Percentiles rank a stretch among this genome's conserved stretches.
Evolutionary conservation across 2,888 invertebrate genomes (phyloP).

Genomic region (Kryphioiulus occultus): DNA sequence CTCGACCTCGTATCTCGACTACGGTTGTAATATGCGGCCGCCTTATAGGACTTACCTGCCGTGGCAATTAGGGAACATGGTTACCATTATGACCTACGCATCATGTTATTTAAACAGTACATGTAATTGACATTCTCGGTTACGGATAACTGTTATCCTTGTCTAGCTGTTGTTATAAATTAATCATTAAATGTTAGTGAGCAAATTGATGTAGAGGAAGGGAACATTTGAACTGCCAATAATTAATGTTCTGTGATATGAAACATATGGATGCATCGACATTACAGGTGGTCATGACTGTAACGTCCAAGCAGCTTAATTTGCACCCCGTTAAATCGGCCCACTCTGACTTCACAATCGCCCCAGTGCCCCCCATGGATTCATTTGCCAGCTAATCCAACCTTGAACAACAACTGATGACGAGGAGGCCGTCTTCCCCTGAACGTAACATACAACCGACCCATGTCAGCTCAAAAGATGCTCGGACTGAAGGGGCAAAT

Average conservation of each 20-base stretch:
- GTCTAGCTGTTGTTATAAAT: too few species aligned
- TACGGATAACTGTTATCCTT: too few species aligned
- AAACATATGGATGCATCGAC: not conserved
- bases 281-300: not conserved
- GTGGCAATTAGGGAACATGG: not conserved
- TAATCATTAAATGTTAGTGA: not conserved
- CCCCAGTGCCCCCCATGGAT: constrained; percentile 36
- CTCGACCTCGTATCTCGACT: not conserved
- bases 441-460: constrained; percentile 37
- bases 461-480: constrained; percentile 41
- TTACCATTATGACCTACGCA: not conserved
- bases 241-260: not conserved
- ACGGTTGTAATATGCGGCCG: not conserved
- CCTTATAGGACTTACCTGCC: not conserved
- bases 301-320: not conserved
- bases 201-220: not conserved
- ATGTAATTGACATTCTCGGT: not conserved
- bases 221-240: not conserved
- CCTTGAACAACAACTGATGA: constrained; percentile 46
- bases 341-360: not conserved
- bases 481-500: not conserved
- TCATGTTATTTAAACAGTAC: not conserved
- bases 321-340: not conserved
- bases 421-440: constrained; percentile 47
- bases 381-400: constrained; percentile 50